Conservation (phyloP, 2,888 invertebrate genomes). For the Hydropsyche betteni region DNA sequence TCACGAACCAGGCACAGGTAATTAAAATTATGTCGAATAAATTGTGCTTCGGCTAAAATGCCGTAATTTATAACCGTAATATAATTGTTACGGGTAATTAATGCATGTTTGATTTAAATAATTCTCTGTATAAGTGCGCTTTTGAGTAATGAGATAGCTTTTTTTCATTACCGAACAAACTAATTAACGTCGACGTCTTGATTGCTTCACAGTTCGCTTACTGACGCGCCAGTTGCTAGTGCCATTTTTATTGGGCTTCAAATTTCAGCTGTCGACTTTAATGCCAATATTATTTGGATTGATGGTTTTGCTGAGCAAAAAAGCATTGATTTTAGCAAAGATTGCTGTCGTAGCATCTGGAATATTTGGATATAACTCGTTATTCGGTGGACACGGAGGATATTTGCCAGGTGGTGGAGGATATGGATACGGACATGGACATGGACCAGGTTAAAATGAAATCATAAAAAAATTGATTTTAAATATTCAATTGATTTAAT, state of each 20-base stretch:
- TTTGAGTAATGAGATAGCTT: neutral
- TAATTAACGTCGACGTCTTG: neutral
- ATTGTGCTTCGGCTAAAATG: no score
- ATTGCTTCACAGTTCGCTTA: constrained; percentile 71
- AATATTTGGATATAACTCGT: constrained; percentile 69
- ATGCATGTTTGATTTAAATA: neutral
- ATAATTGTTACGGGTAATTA: neutral
- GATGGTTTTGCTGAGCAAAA: constrained; percentile 77
- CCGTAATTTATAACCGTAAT: neutral
- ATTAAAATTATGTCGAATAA: neutral
- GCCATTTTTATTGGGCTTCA: constrained; percentile 80
- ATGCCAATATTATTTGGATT: constrained; percentile 77
- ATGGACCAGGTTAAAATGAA: constrained; percentile 47
- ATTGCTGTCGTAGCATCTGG: constrained; percentile 76
- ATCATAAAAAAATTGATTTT: neutral
- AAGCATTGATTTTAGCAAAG: constrained; percentile 79
- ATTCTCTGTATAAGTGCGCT: neutral
- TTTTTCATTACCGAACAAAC: constrained; percentile 10
- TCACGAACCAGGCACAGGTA: constrained; percentile 72
- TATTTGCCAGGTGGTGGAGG: constrained; percentile 55
- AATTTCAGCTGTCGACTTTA: constrained; percentile 79
- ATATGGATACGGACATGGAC: constrained; percentile 33
- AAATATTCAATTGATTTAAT: neutral
- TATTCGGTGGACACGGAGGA: constrained; percentile 57
- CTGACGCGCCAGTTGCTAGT: constrained; percentile 77